Conservation (phyloP, 2,888 invertebrate genomes). For the Corythucha ciliata region DNA sequence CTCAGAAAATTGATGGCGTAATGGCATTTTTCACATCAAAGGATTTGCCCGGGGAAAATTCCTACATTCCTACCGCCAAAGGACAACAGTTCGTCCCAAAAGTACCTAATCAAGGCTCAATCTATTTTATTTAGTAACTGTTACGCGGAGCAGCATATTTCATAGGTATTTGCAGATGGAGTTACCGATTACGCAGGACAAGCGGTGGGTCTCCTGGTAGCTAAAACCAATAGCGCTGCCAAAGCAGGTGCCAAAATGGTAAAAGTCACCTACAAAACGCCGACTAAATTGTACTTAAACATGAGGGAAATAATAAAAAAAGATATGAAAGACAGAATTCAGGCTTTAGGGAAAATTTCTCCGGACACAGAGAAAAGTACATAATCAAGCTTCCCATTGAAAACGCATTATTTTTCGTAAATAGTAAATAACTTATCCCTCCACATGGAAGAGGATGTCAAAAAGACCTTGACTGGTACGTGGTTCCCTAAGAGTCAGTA, state of each 20-base stretch:
- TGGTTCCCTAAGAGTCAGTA: slow-evolving; percentile 49
- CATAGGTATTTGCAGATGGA: slow-evolving; percentile 22
- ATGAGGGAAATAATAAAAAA: slow-evolving; percentile 26
- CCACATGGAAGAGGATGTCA: slow-evolving; percentile 26
- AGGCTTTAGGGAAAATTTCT: slow-evolving; percentile 16
- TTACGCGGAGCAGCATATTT: no score
- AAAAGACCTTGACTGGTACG: slow-evolving; percentile 23
- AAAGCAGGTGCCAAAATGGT: slow-evolving; percentile 51
- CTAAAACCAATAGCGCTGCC: slow-evolving; percentile 51
- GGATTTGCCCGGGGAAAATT: slow-evolving; percentile 60
- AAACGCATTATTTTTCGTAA: background rate
- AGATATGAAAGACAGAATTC: slow-evolving; percentile 25
- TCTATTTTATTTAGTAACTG: no score
- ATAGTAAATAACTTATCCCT: background rate
- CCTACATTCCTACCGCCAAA: slow-evolving; percentile 40
- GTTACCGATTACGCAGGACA: slow-evolving; percentile 58
- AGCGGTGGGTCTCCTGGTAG: slow-evolving; percentile 63
- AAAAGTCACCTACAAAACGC: slow-evolving; percentile 46
- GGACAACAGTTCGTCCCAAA: no score
- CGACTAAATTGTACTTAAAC: slow-evolving; percentile 38
- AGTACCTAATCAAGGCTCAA: no score
- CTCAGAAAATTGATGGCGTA: slow-evolving; percentile 47
- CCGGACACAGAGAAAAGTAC: slow-evolving; percentile 15
- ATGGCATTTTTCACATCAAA: slow-evolving; percentile 54
- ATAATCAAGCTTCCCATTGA: background rate